Evolutionary conservation across 2,888 invertebrate species (phyloP).

Genomic region (Spilarctia lutea): DNA sequence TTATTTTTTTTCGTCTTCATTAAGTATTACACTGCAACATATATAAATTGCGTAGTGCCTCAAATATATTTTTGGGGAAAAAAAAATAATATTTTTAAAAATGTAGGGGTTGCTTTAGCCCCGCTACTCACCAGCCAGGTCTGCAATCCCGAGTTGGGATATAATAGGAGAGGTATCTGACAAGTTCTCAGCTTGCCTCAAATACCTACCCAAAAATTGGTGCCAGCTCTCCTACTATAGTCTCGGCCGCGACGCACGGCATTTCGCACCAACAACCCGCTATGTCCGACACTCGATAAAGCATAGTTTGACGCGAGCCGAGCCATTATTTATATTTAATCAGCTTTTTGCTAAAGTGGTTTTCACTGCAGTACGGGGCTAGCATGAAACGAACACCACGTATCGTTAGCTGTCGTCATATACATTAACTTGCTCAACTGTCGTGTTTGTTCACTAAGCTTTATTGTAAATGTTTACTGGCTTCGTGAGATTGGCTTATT

Average conservation of each 20-base stretch:
- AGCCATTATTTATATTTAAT: slow-evolving; percentile 10
- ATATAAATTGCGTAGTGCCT: no score
- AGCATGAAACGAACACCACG: neutral
- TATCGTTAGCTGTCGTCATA: slow-evolving; percentile 12
- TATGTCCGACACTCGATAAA: slow-evolving; percentile 9
- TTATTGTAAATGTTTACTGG: slow-evolving; percentile 8
- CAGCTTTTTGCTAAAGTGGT: slow-evolving; percentile 17
- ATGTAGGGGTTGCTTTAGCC: no score
- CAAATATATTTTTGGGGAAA: no score
- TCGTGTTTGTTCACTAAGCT: slow-evolving; percentile 10
- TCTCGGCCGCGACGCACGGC: neutral
- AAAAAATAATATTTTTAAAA: no score
- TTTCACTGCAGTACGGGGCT: neutral
- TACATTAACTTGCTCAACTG: neutral
- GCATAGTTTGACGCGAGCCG: neutral
- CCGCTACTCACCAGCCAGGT: no score
- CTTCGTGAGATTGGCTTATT: slow-evolving; percentile 12
- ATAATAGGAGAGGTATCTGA: no score
- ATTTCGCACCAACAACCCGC: neutral
- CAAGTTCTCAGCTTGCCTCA: no score
- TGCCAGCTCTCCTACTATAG: no score
- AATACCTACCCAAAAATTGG: no score
- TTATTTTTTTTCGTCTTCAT: no score
- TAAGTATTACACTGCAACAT: no score
- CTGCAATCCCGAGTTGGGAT: no score